Conservation (phyloP, 2,888 invertebrate species). For the Dexiosoma caninum region DNA sequence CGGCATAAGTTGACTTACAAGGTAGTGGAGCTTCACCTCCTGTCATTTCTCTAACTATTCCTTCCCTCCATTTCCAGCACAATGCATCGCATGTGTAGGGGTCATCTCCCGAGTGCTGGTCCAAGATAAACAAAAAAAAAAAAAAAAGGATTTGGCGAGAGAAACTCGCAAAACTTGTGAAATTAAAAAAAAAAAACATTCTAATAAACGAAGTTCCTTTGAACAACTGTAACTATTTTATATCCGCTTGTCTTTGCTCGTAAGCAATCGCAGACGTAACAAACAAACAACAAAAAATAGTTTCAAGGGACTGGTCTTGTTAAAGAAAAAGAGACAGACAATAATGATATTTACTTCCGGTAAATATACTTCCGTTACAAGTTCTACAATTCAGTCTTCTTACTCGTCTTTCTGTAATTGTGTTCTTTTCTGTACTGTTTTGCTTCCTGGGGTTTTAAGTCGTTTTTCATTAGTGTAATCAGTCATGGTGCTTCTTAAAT, state of each 20-base stretch:
- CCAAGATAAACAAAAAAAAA: too few species aligned
- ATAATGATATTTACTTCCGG: conserved; percentile 32
- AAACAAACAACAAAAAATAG: not conserved
- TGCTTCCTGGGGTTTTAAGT: conserved; percentile 27
- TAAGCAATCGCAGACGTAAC: not conserved
- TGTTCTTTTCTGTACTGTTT: not conserved
- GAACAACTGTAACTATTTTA: not conserved
- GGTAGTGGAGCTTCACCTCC: too few species aligned
- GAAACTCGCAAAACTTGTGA: not conserved
- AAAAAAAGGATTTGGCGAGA: too few species aligned
- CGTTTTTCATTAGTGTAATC: conserved; percentile 4
- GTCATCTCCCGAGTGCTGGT: too few species aligned
- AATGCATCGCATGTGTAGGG: too few species aligned
- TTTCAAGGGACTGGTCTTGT: not conserved
- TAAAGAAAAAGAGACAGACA: not conserved
- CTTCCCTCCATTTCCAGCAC: too few species aligned
- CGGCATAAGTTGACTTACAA: too few species aligned
- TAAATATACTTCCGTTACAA: conserved; percentile 43
- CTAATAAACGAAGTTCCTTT: not conserved
- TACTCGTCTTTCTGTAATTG: not conserved
- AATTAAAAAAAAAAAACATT: not conserved
- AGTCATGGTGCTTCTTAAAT: conserved; percentile 6
- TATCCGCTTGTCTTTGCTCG: not conserved
- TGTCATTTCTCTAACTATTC: too few species aligned
- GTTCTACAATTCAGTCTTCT: conserved; percentile 22